These are phyloP conservation scores for Artibeus lituratus DNA, from an alignment of 2,797 vertebrate genomes.

Conservation along the genomic window DNA sequence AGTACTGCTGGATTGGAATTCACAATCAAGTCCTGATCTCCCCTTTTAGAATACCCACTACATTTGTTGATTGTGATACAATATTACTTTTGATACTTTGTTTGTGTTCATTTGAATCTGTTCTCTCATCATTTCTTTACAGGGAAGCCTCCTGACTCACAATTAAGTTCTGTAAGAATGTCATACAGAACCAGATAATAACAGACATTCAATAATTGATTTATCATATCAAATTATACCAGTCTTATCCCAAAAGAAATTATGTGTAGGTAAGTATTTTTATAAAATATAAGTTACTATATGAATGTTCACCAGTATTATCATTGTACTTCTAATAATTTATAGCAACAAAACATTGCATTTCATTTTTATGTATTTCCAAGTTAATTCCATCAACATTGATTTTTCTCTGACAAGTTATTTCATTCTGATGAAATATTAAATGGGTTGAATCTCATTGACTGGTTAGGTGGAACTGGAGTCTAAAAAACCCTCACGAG, in stretches of 20 bases:
- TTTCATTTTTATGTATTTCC: neutral
- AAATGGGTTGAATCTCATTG: neutral
- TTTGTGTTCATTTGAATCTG: neutral
- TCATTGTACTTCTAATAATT: neutral
- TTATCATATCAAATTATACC: neutral
- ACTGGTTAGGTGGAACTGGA: neutral
- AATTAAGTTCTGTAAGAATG: neutral
- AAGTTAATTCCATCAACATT: constrained; percentile 16
- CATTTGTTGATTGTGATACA: neutral
- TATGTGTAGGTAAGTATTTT: neutral
- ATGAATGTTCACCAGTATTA: constrained; percentile 16
- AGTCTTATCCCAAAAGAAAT: neutral
- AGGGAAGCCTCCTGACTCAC: neutral
- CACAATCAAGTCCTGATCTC: neutral
- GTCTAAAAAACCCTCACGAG: neutral
- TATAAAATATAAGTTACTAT: neutral
- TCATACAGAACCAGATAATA: neutral
- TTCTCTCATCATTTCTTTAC: neutral
- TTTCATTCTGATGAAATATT: constrained; percentile 31
- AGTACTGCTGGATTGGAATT: neutral
- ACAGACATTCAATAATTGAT: neutral
- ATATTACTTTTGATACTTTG: constrained; percentile 1
- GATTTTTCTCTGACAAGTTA: neutral
- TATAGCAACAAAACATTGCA: neutral
- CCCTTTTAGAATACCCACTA: neutral